Conservation (phyloP, 2,113 vertebrate species). For the Charina bottae region DNA sequence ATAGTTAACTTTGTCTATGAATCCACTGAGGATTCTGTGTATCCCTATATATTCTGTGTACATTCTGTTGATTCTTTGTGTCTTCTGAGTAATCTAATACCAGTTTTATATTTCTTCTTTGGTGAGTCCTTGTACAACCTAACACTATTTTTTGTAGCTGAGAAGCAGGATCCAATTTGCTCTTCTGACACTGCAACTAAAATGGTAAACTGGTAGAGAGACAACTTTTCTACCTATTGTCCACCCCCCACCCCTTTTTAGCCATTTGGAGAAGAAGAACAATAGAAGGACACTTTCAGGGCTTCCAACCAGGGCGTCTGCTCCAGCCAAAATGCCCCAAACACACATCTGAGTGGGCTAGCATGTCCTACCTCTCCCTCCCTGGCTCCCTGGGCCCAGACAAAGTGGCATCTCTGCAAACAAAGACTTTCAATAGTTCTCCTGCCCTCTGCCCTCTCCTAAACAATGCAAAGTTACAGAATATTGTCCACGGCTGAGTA, state of each 20-base stretch:
- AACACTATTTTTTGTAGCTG: background rate
- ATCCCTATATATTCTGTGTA: background rate
- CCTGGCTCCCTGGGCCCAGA: slow-evolving; percentile 58
- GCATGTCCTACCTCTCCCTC: background rate
- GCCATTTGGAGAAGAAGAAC: background rate
- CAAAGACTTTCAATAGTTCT: slow-evolving; percentile 72
- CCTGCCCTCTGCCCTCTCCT: slow-evolving; percentile 77
- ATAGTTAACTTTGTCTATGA: background rate
- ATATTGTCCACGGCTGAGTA: slow-evolving; percentile 77
- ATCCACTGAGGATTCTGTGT: background rate
- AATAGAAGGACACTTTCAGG: background rate
- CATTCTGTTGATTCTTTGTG: background rate
- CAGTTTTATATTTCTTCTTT: background rate
- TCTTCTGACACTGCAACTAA: background rate
- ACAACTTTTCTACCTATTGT: background rate
- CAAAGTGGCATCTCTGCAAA: slow-evolving; percentile 75
- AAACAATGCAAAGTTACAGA: slow-evolving; percentile 80
- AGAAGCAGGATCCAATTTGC: background rate
- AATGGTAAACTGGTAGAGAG: background rate
- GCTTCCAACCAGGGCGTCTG: background rate
- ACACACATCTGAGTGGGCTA: rapidly evolving
- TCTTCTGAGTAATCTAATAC: background rate
- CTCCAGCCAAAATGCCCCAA: background rate
- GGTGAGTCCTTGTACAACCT: background rate
- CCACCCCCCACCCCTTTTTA: background rate